Base-by-base conservation (phyloP, 23 tunicate species). In the Phallusia fumigata region DNA sequence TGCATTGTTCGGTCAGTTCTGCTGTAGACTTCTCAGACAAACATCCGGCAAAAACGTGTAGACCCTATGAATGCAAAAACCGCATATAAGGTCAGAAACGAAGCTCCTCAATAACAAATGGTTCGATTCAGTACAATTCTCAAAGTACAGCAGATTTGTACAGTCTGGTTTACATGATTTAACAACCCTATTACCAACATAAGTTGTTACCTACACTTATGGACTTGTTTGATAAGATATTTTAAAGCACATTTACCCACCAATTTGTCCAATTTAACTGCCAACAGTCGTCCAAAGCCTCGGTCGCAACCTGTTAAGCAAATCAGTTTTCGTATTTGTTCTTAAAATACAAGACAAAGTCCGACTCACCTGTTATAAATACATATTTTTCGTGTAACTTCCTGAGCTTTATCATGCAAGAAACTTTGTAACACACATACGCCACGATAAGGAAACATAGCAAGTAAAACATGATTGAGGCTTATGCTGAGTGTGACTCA, bases 11-110 rank as follows among this genome's bases (percentile, higher is more conserved):
- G 5, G 28, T 58, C 69, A 58, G 28, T 24, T 58, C 69, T 13
- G 69, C 69, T 3, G 28, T 16, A 21, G 69, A 8, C 28, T 22
- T 21, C 8, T 58, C 69, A 21, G 69, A 58, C 26, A 24, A 21
- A 58, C 69, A 58, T 58, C 69, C 69, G 28, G 69, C 69, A 13
- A 58, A 58, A 21, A 58, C 69, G 69, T 58, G 69, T 16, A 58
- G 69, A 24, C 69, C 69, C 69, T 58, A 24, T 16, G 3, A 58
- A 58, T 22, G 26, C 69, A 58, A 21, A 58, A 58, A 40, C 47
- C 47, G 10, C 47, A 40, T 10, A 40, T 40, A 40, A 40, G 47
- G 47, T 58, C 69, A 21, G 69, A 1, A 58, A 58, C 16, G 47
- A 40, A 40, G 47, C 47, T n/a, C n/a, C n/a, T n/a, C n/a, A n/a